Conservation (phyloP, 2,113 vertebrate genomes). For the Pollachius pollachius region DNA sequence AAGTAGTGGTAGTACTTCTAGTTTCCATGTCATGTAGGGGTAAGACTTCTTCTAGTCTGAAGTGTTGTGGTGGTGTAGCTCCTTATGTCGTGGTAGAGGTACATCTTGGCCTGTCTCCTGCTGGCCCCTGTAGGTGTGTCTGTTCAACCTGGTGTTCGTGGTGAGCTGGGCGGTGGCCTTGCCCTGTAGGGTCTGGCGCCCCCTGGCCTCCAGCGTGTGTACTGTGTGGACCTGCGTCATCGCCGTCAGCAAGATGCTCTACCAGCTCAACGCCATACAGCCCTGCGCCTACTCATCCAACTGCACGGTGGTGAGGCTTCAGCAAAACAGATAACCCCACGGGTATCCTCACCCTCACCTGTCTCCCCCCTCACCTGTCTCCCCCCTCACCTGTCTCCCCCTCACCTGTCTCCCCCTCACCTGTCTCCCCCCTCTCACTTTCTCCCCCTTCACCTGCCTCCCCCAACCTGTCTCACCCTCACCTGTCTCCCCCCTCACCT, state of each 20-base stretch:
- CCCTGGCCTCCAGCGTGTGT: slow-evolving; percentile 85
- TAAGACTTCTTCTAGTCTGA: no score
- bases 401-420: neutral
- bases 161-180: slow-evolving; percentile 87
- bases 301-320: slow-evolving; percentile 79
- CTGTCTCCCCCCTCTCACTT: neutral
- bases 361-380: no score
- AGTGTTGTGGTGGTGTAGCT: no score
- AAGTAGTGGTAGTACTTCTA: no score
- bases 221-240: slow-evolving; percentile 93
- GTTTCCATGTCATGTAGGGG: no score
- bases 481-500: neutral
- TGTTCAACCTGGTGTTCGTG: slow-evolving; percentile 83
- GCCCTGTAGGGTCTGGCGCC: slow-evolving; percentile 85
- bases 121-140: slow-evolving; percentile 76
- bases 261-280: slow-evolving; percentile 88
- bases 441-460: neutral
- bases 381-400: no score
- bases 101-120: no score
- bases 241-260: slow-evolving; percentile 94
- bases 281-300: slow-evolving; percentile 81
- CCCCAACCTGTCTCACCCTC: neutral
- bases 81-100: no score
- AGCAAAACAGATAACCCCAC: neutral
- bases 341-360: no score